These are phyloP conservation scores for Thalassoma bifasciatum DNA, from an alignment of 2,113 vertebrate genomes.

Conservation along the genomic window DNA sequence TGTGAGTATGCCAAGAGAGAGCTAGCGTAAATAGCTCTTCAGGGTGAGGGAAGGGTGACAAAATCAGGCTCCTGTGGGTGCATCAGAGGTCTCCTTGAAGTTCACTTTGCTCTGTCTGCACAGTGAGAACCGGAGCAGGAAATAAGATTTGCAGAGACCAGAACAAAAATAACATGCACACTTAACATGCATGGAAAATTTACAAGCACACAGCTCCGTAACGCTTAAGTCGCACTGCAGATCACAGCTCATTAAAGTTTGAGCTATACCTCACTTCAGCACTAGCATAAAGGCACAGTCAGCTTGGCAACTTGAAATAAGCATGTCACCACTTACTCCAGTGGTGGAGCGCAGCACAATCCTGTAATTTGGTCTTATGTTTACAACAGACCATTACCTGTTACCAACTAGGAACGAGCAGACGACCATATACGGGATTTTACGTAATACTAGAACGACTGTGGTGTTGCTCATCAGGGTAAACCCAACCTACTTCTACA, in stretches of 20 bases:
- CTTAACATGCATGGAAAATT: conserved; percentile 27
- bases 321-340: conserved; percentile 69
- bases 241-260: conserved; percentile 42
- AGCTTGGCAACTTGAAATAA: conserved; percentile 70
- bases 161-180: conserved; percentile 42
- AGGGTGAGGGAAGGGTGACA: neutral
- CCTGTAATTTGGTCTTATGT: conserved; percentile 77
- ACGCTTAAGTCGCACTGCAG: conserved; percentile 18
- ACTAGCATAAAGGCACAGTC: conserved; percentile 59
- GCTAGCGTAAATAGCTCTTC: conserved; percentile 37
- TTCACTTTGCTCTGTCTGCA: conserved; percentile 33
- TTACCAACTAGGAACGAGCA: conserved; percentile 69
- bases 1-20: conserved; percentile 30
- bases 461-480: conserved; percentile 38
- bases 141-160: conserved; percentile 47
- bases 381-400: conserved; percentile 71
- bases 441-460: conserved; percentile 72
- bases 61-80: conserved; percentile 18
- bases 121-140: conserved; percentile 47
- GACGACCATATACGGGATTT: conserved; percentile 63
- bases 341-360: conserved; percentile 56
- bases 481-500: conserved; percentile 54
- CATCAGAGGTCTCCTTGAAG: conserved; percentile 57
- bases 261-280: conserved; percentile 38
- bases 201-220: conserved; percentile 34